These are phyloP conservation scores for Nasalis larvatus DNA, from an alignment of 2,113 vertebrate genomes.

Conservation along the genomic window DNA sequence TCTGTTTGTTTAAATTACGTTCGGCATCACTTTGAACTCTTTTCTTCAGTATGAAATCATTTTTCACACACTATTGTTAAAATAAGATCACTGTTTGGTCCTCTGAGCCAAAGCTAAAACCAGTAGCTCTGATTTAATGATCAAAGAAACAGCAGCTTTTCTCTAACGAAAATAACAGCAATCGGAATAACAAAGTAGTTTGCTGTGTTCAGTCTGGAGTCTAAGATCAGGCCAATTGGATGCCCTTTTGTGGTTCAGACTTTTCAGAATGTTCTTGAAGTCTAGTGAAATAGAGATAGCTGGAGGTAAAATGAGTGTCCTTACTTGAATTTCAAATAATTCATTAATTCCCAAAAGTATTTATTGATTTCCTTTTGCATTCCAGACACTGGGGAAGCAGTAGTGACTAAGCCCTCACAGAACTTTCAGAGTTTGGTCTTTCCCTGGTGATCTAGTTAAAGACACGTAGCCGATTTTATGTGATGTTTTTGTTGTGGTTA, in stretches of 20 bases:
- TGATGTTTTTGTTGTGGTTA: not conserved
- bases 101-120: conserved; percentile 13
- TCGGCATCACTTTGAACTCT: conserved; percentile 16
- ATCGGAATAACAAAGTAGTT: not conserved
- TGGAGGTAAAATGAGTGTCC: not conserved
- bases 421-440: not conserved
- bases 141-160: not conserved
- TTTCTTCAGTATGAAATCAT: conserved; percentile 41
- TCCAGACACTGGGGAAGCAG: not conserved
- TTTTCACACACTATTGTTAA: conserved; percentile 32
- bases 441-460: not conserved
- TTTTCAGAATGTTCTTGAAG: conserved; percentile 7
- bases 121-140: conserved; percentile 30
- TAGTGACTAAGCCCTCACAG: not conserved
- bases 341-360: not conserved
- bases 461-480: not conserved
- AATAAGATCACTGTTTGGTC: not conserved
- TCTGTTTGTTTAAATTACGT: conserved; percentile 31
- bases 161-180: not conserved
- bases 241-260: not conserved
- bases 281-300: not conserved
- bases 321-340: conserved; percentile 5
- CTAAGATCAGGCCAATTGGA: not conserved
- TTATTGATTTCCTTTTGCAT: not conserved
- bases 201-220: not conserved